These are phyloP conservation scores for Illadopsis cleaveri DNA, from an alignment of 2,113 vertebrate genomes.

Conservation along the genomic window DNA sequence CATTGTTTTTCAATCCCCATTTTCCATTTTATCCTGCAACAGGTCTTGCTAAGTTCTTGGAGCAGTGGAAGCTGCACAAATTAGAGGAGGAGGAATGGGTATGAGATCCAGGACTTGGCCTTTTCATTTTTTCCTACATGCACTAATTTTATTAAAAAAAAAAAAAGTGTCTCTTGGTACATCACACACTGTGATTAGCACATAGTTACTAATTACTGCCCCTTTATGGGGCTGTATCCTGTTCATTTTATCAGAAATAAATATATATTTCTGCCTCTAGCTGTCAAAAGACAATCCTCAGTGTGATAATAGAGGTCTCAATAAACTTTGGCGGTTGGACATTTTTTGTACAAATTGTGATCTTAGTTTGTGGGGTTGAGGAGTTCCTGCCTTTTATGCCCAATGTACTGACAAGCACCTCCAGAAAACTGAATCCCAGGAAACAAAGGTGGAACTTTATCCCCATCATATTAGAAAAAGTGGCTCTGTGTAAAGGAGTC, in stretches of 20 bases:
- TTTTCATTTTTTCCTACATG: accelerated
- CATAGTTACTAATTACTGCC: not conserved
- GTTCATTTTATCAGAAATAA: not conserved
- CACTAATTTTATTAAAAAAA: not conserved
- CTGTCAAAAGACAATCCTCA: not conserved
- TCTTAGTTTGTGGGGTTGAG: not conserved
- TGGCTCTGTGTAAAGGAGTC: not conserved
- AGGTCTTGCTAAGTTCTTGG: not conserved
- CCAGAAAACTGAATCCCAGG: not conserved
- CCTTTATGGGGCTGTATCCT: not conserved
- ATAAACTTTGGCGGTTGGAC: not conserved
- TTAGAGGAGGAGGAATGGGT: not conserved
- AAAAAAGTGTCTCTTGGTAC: not conserved
- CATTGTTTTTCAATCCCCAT: not conserved
- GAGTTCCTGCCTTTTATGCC: not conserved
- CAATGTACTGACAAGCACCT: accelerated
- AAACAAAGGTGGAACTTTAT: not conserved
- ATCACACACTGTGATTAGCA: not conserved
- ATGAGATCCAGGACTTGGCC: not conserved
- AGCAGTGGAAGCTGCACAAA: not conserved
- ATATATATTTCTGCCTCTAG: not conserved
- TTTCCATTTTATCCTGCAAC: not conserved
- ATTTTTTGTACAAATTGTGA: not conserved
- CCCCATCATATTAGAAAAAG: not conserved
- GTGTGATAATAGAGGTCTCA: not conserved